A percentile compares a stretch with the other conserved stretches of the same genome.
phyloP scores from a whole-genome alignment of 2,888 invertebrate species.

The Drosophila prostipennis region DNA sequence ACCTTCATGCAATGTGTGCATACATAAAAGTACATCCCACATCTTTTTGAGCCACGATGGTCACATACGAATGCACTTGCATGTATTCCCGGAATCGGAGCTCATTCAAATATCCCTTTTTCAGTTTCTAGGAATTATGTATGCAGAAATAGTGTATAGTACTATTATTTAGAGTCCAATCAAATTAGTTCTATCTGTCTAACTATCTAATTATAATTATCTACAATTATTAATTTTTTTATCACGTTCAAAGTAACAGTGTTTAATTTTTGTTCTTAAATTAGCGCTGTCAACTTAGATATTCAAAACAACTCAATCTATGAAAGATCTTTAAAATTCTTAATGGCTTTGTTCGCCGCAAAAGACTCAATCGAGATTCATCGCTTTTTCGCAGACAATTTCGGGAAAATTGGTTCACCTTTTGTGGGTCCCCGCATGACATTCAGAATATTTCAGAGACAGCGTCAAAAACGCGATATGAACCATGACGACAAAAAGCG shows the following conservation, averaged over 20 bases:
- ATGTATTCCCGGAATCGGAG: neutral
- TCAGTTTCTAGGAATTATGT: neutral
- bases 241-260: neutral
- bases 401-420: constrained; percentile 37
- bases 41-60: neutral
- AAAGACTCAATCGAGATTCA: constrained; percentile 12
- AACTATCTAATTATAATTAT: too few species aligned
- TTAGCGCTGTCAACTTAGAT: neutral
- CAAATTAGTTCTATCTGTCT: too few species aligned
- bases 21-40: too few species aligned
- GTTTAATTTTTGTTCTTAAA: neutral
- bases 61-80: neutral
- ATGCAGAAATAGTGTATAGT: neutral
- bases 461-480: constrained; percentile 59
- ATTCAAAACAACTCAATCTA: neutral
- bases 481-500: constrained; percentile 54
- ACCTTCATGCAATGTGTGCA: too few species aligned
- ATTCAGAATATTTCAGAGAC: constrained; percentile 39
- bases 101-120: neutral
- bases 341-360: neutral
- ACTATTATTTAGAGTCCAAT: too few species aligned
- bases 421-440: constrained; percentile 32
- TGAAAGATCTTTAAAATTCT: constrained; percentile 8
- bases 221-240: too few species aligned
- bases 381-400: neutral